Evolutionary conservation across 2,797 vertebrate species (phyloP).

Genomic region (Dicrostonyx torquatus): DNA sequence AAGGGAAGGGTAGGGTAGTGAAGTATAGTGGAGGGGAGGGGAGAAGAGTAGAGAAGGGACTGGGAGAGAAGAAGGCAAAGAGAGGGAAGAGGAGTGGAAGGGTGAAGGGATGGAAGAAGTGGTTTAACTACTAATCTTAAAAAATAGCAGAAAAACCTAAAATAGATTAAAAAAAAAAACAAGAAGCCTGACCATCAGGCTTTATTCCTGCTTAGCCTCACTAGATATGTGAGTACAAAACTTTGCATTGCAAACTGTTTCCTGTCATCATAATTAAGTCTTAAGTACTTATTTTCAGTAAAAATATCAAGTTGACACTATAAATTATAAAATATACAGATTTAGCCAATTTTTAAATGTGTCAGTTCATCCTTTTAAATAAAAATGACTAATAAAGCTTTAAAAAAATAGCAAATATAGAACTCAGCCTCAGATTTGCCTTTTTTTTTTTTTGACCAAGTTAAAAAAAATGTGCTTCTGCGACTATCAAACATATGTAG

Average conservation of each 20-base stretch:
- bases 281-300: background rate
- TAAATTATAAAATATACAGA: background rate
- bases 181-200: too few relatives aligned
- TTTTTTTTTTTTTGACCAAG: background rate
- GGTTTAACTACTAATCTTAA: too few relatives aligned
- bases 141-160: too few relatives aligned
- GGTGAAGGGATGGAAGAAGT: too few relatives aligned
- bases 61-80: too few relatives aligned
- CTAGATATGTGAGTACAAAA: background rate
- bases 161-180: too few relatives aligned
- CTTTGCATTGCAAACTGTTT: background rate
- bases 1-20: too few relatives aligned
- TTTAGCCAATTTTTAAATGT: background rate
- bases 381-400: background rate
- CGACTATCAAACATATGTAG: background rate
- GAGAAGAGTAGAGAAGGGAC: too few relatives aligned
- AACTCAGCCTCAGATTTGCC: conserved; percentile 34
- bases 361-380: background rate
- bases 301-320: background rate
- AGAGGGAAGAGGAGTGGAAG: too few relatives aligned
- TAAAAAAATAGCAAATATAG: conserved; percentile 52
- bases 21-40: too few relatives aligned
- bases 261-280: background rate
- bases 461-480: conserved; percentile 55
- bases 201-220: too few relatives aligned